Base-by-base conservation (phyloP, 2,113 vertebrate species). In the Sylvicapra grimmia region DNA sequence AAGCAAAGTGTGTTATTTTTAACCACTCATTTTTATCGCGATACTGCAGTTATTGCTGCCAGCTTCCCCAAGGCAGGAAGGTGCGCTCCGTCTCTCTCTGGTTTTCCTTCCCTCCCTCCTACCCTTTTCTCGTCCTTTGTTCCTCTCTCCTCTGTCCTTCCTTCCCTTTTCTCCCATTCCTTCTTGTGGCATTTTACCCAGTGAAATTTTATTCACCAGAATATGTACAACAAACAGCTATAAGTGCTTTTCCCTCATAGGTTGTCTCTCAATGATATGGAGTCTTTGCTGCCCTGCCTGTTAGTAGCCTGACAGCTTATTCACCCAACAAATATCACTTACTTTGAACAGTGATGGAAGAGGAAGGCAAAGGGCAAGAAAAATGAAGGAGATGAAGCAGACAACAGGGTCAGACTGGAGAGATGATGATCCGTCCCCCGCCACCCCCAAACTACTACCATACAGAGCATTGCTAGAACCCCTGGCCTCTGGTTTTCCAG, bases 1-100 rank as follows among this genome's bases (percentile, higher is more conserved):
- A 89, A 80, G 54, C 85, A 75, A 3, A 31, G n/a, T 14, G 27
- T 61, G 61, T 61, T 92, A 47, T 58, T 97, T 97, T 95, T 91
- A 82, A 72, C 36, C 31, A 16, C 56, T 6, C 6, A 25, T 27
- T 93, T 90, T 85, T 80, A 59, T 53, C 40, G 7, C 6, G 18
- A 5, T 53, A 14, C 19, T 51, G 59, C 13, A 6, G 29, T n/a
- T 92, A 54, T n/a, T 58, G 72, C 36, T 84, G n/a, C 54, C 44
- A 12, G 23, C 6, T 25, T 95, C 33, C 29, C 54, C 47, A 36
- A 68, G 33, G 36, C 21, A 63, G 47, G 68, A 49, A 33, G 44
- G 21, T 9, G 0, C 4, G 11, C 25, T 15, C 9, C 1, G 0
- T 44, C 6, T 33, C 16, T 40, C 1, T 15, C 11, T 21, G 29